Percentiles rank a stretch among this genome's conserved stretches.
These are phyloP conservation scores for Mirza zaza DNA, from an alignment of 2,113 vertebrate genomes.

Conservation along the genomic window DNA sequence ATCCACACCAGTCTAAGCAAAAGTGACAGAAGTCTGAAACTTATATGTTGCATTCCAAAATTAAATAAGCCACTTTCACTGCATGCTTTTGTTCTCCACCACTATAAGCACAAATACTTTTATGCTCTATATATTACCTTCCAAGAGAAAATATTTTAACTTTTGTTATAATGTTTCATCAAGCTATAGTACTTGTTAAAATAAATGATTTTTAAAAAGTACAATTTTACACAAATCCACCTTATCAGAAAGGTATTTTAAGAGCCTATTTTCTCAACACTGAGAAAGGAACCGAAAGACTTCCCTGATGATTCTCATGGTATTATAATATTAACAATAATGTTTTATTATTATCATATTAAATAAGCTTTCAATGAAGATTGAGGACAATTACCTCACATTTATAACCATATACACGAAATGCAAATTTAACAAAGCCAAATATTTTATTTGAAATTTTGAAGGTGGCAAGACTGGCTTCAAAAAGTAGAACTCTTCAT, in stretches of 20 bases:
- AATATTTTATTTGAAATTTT: neutral
- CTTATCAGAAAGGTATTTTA: neutral
- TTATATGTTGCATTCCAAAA: neutral
- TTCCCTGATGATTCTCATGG: fast-evolving
- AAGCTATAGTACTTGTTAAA: neutral
- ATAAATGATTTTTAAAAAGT: neutral
- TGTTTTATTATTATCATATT: neutral
- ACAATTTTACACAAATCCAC: neutral
- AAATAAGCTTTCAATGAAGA: too few species aligned
- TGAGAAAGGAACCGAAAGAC: neutral
- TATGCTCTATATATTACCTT: neutral
- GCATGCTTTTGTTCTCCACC: neutral
- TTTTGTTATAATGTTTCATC: neutral
- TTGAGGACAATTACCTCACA: neutral
- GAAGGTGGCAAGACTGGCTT: neutral
- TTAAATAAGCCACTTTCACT: neutral
- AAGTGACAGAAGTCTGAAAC: neutral
- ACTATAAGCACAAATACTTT: neutral
- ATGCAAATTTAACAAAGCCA: neutral
- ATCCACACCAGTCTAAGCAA: neutral
- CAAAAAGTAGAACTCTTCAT: neutral
- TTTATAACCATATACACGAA: neutral
- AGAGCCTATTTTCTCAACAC: neutral
- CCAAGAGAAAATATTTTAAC: neutral
- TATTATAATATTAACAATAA: too few species aligned